Evolutionary conservation across 2,113 vertebrate genomes (phyloP), one percentile per base, ranked within the genome.

Genomic region (Seriola aureovittata): DNA sequence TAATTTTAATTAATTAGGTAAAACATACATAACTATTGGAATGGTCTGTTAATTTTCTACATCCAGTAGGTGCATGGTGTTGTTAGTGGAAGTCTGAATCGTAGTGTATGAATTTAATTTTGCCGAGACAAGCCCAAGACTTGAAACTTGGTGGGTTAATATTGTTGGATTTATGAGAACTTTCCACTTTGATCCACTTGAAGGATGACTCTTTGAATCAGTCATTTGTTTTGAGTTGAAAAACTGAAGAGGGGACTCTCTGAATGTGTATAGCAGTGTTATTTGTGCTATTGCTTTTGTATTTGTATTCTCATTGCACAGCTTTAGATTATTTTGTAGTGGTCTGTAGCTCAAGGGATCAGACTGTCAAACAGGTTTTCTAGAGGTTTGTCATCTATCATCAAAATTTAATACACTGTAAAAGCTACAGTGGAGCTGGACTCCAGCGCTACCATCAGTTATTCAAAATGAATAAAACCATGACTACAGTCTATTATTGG

Each of bases 131-230:
- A 36, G 63, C 0, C 52, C 4, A 67, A 57, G 23, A n/a, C 58
- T 74, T 78, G 19, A 63, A 36, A 64, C 7, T 62, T 77, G 25
- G 13, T 69, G 19, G 19, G 54, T 36, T 66, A 46, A 62, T 67
- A 74, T 73, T 6, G 0, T 62, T 71, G 52, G 34, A 72, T 63
- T 81, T 82, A 38, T 38, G 38, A 58, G 64, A 79, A 48, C 68
- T 59, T 57, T 21, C 69, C 42, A 63, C 42, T 91, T 75, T 82
- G 64, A 80, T 80, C 17, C n/a, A 42, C n/a, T 73, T 44, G 4
- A 77, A 5, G 42, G 55, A 77, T 3, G 10, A 70, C 40, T 75
- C 11, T 58, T 77, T 66, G 68, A 80, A 78, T 63, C 54, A 5
- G 9, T 79, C 7, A 84, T 78, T 71, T 21, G 54, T 55, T 82